Conservation (phyloP, 2,797 vertebrate species). For the Leptodactylus fallax region DNA sequence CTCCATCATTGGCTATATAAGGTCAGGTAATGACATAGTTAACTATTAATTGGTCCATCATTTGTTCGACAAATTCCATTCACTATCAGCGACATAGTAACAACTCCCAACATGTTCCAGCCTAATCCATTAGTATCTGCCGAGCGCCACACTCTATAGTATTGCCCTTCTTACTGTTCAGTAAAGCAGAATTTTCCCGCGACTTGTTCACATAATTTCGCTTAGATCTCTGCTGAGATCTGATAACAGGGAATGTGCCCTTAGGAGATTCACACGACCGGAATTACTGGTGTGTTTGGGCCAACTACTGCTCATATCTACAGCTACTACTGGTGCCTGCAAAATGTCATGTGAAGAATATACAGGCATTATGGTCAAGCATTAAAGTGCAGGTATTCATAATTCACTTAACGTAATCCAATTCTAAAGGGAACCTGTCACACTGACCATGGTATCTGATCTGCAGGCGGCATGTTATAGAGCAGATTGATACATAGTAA, state of each 20-base stretch:
- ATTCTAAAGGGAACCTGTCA: neutral
- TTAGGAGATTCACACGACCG: constrained; percentile 32
- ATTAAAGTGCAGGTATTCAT: neutral
- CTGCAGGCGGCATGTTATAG: too few relatives aligned
- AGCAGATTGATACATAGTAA: too few relatives aligned
- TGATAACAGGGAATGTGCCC: constrained; percentile 38
- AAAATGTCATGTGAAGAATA: too few relatives aligned
- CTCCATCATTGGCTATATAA: neutral
- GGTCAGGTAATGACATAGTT: neutral
- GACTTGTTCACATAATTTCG: neutral
- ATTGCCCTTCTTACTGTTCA: neutral
- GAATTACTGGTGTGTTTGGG: constrained; percentile 18
- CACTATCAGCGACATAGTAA: neutral
- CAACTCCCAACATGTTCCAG: neutral
- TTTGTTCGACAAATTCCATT: neutral
- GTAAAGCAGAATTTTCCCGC: constrained; percentile 14
- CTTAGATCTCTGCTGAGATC: constrained; percentile 13
- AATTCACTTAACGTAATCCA: neutral
- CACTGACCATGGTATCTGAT: too few relatives aligned
- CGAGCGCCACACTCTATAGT: neutral
- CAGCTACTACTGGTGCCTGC: too few relatives aligned
- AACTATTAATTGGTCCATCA: neutral
- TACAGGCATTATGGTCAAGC: too few relatives aligned
- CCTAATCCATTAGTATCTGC: neutral
- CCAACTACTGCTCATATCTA: neutral